phyloP scores from a whole-genome alignment of 2,797 vertebrate genomes.

The Cephalopachus bancanus region DNA sequence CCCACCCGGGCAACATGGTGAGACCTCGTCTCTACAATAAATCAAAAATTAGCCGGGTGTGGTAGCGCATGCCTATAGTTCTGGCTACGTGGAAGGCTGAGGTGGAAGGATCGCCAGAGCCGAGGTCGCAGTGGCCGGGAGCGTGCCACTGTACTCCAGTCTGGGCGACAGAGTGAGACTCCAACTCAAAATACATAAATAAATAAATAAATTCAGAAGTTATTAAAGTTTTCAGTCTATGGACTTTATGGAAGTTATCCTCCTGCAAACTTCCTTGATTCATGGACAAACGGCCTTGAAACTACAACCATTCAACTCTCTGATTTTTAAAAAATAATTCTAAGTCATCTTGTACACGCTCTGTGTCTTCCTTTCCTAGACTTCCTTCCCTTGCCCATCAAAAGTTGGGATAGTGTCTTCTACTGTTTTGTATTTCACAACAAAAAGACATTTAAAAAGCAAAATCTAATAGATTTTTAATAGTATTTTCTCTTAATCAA shows the following conservation, averaged over 20 bases:
- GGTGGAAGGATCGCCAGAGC: no score
- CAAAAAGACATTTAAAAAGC: conserved; percentile 36
- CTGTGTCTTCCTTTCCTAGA: not conserved
- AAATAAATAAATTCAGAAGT: not conserved
- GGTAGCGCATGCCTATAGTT: no score
- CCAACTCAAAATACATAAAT: no score
- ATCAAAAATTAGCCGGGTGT: no score
- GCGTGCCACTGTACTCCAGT: no score
- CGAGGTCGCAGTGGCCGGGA: no score
- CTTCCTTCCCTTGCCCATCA: not conserved
- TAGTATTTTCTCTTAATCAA: not conserved
- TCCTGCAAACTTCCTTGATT: not conserved
- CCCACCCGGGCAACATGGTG: no score
- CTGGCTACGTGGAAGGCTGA: no score
- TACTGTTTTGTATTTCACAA: conserved; percentile 35
- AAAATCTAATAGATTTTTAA: conserved; percentile 16
- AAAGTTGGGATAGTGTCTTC: not conserved
- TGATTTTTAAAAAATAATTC: not conserved
- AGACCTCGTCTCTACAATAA: no score
- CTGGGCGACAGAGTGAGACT: no score
- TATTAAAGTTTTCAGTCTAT: not conserved
- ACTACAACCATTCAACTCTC: not conserved
- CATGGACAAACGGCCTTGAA: not conserved
- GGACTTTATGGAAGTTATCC: not conserved
- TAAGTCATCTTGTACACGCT: not conserved